phyloP scores from a whole-genome alignment of 2,113 vertebrate species.

The Anser cygnoides region DNA sequence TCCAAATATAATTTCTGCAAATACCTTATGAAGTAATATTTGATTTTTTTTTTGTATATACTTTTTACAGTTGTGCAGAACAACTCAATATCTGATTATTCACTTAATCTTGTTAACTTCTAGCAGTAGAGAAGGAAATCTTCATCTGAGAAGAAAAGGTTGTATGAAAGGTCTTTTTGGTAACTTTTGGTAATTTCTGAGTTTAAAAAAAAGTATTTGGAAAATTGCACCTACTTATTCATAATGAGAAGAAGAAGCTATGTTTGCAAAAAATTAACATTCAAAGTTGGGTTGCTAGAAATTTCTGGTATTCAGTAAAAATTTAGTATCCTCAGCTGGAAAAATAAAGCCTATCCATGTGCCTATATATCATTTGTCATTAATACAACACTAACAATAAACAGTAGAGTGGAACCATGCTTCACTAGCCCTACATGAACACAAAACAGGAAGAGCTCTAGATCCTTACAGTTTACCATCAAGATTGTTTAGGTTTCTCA shows the following conservation, averaged over 20 bases:
- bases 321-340: background rate
- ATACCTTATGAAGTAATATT: background rate
- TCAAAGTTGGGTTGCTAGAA: background rate
- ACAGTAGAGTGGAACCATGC: background rate
- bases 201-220: background rate
- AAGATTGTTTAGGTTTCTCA: background rate
- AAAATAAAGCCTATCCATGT: background rate
- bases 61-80: background rate
- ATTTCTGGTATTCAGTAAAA: background rate
- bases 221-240: background rate
- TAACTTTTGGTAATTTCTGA: background rate
- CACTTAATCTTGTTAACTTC: background rate
- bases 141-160: background rate
- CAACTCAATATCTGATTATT: background rate
- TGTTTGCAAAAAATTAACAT: background rate
- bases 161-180: background rate
- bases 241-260: background rate
- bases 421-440: background rate
- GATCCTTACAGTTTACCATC: background rate
- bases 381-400: background rate
- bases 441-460: background rate
- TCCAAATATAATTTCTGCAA: background rate
- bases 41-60: background rate
- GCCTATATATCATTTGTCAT: background rate
- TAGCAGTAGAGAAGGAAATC: background rate